Conservation (phyloP, 2,888 invertebrate species). For the Hirtodrosophila trivittata region DNA sequence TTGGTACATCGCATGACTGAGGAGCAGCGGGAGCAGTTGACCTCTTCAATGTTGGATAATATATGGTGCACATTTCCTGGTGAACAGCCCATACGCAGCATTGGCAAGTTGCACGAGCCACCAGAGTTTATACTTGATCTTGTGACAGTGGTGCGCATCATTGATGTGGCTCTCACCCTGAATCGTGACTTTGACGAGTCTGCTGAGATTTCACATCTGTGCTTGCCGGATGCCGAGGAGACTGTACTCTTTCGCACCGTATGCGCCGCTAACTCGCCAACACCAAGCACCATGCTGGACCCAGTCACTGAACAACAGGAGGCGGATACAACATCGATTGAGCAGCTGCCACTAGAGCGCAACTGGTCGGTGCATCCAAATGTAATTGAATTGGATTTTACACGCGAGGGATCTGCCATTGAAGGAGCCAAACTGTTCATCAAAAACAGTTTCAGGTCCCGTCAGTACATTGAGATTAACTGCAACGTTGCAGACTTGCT, state of each 20-base stretch:
- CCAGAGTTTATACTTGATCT: conserved; percentile 77
- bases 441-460: conserved; percentile 70
- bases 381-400: conserved; percentile 61
- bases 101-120: conserved; percentile 75
- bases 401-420: no score
- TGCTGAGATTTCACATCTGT: conserved; percentile 69
- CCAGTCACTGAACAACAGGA: conserved; percentile 74
- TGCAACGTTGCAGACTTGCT: conserved; percentile 74
- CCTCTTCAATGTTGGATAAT: conserved; percentile 67
- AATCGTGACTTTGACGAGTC: conserved; percentile 82
- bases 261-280: conserved; percentile 68
- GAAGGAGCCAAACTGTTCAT: conserved; percentile 49
- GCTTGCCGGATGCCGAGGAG: conserved; percentile 81
- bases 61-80: conserved; percentile 76
- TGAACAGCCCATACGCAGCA: conserved; percentile 72
- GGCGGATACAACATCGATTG: conserved; percentile 46
- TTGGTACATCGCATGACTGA: conserved; percentile 73
- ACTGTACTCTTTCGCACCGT: conserved; percentile 82
- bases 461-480: conserved; percentile 78
- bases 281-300: conserved; percentile 68
- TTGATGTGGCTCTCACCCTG: conserved; percentile 82
- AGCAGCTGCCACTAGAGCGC: conserved; percentile 43
- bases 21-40: conserved; percentile 73
- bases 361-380: conserved; percentile 79
- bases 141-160: conserved; percentile 74